Evolutionary conservation across 2,113 vertebrate genomes (phyloP).

Genomic region (Sceloporus tristichus): DNA sequence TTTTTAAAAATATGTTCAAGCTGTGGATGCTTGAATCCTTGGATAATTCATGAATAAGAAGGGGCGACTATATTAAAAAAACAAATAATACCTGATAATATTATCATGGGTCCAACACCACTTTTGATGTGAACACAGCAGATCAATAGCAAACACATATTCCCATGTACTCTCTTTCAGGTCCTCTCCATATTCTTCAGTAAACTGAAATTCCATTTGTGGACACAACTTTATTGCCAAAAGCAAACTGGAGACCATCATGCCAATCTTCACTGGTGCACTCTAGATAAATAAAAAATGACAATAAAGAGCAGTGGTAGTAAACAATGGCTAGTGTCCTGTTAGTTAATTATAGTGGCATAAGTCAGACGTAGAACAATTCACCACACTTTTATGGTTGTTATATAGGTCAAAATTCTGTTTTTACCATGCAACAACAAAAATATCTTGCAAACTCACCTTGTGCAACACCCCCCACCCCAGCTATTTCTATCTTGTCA

Average conservation of each 20-base stretch:
- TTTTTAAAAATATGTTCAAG: no score
- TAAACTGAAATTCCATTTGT: constrained; percentile 81
- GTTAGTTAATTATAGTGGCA: no score
- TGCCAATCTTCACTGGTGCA: constrained; percentile 82
- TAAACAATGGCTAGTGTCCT: constrained; percentile 13
- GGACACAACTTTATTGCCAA: constrained; percentile 82
- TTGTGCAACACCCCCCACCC: no score
- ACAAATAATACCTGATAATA: constrained; percentile 81
- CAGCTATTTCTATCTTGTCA: no score
- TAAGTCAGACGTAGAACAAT: no score
- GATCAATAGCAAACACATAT: constrained; percentile 85
- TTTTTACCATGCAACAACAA: no score
- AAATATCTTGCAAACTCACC: no score
- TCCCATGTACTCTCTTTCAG: constrained; percentile 87
- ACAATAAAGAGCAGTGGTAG: neutral
- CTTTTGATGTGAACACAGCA: constrained; percentile 88
- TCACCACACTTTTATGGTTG: no score
- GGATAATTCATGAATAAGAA: no score
- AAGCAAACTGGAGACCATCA: constrained; percentile 84
- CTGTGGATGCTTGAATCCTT: no score
- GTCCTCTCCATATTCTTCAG: constrained; percentile 85
- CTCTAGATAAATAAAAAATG: constrained; percentile 75
- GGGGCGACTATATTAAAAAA: neutral
- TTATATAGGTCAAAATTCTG: no score
- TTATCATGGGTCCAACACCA: constrained; percentile 93